These are phyloP conservation scores for Drosophila rhopaloa DNA, from an alignment of 1,140 invertebrate species.

Conservation along the genomic window DNA sequence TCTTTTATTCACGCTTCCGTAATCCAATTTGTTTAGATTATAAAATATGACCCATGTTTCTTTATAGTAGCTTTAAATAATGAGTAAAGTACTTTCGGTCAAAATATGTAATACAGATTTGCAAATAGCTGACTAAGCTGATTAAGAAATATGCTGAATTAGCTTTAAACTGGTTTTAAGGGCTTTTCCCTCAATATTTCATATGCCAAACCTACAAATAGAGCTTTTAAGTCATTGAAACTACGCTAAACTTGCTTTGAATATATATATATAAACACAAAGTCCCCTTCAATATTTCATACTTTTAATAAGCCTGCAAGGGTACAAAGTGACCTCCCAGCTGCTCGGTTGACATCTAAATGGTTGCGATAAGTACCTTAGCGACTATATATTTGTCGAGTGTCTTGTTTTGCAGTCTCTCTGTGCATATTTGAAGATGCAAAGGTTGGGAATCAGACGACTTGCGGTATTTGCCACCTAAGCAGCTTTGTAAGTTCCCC, in stretches of 20 bases:
- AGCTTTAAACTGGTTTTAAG: too few species aligned
- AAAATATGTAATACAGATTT: too few species aligned
- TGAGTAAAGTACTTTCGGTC: too few species aligned
- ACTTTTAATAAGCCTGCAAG: constrained; percentile 19
- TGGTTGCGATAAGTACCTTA: constrained; percentile 32
- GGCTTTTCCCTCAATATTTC: too few species aligned
- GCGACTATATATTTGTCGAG: constrained; percentile 57
- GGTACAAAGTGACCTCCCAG: background rate
- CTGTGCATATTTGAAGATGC: constrained; percentile 48
- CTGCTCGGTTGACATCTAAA: constrained; percentile 22
- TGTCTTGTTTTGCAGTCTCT: constrained; percentile 64
- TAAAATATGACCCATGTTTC: too few species aligned
- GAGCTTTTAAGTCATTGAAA: background rate
- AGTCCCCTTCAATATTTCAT: background rate
- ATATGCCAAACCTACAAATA: background rate
- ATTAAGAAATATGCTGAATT: too few species aligned
- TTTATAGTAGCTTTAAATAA: too few species aligned
- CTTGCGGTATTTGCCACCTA: constrained; percentile 53
- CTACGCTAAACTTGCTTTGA: background rate
- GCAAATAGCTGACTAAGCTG: too few species aligned
- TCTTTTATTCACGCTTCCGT: too few species aligned
- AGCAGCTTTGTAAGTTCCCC: constrained; percentile 54
- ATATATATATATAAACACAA: too few species aligned
- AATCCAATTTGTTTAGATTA: too few species aligned
- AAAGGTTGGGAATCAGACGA: constrained; percentile 46